Conservation (phyloP, 2,113 vertebrate species). For the Triplophysa tibetana region DNA sequence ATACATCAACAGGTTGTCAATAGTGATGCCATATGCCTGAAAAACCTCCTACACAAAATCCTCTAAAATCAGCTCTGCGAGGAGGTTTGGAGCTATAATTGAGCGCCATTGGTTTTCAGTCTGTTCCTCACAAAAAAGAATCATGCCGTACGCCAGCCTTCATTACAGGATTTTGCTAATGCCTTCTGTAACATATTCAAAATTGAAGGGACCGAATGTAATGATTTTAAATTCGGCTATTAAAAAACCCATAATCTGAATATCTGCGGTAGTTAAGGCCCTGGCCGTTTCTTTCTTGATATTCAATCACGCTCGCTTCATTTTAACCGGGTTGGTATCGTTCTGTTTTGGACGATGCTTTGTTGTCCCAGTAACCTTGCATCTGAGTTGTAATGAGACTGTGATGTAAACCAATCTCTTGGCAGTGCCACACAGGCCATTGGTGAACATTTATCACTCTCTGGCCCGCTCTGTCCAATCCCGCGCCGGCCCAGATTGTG, state of each 20-base stretch:
- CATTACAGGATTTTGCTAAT: not conserved
- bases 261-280: not conserved
- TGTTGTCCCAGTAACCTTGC: slow-evolving; percentile 42
- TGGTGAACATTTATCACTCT: slow-evolving; percentile 41
- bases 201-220: not conserved
- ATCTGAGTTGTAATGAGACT: slow-evolving; percentile 33
- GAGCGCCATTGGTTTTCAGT: too few species aligned
- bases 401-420: slow-evolving; percentile 39
- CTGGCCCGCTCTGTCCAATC: slow-evolving; percentile 10
- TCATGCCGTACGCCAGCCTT: too few species aligned
- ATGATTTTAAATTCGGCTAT: not conserved
- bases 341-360: slow-evolving; percentile 22
- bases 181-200: not conserved
- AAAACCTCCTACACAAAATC: too few species aligned
- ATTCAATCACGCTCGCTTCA: slow-evolving; percentile 20
- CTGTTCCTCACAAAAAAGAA: too few species aligned
- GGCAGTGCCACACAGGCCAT: slow-evolving; percentile 24
- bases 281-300: not conserved
- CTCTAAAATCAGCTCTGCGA: too few species aligned
- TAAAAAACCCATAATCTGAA: slow-evolving; percentile 5
- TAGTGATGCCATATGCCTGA: too few species aligned
- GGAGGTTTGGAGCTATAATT: too few species aligned
- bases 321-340: not conserved
- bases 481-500: slow-evolving; percentile 29
- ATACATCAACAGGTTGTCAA: too few species aligned